Percentiles rank a stretch among this genome's conserved stretches.
phyloP scores from a whole-genome alignment of 2,113 vertebrate genomes.

The Thryonomys swinderianus region DNA sequence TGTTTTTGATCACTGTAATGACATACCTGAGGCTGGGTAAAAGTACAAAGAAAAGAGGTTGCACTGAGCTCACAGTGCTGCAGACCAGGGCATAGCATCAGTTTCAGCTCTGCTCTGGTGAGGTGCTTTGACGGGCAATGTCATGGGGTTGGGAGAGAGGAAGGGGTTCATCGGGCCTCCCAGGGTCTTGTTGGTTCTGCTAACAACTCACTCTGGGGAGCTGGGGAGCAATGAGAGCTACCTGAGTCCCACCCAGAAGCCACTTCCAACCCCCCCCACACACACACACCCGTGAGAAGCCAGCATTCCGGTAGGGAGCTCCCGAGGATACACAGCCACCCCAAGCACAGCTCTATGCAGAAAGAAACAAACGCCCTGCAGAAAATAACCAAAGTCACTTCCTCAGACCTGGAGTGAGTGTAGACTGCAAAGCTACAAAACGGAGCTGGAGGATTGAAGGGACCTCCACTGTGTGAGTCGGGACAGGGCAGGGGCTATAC shows the following conservation, averaged over 20 bases:
- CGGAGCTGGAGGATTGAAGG: no score
- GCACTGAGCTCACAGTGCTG: neutral
- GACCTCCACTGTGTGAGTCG: neutral
- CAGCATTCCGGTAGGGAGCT: neutral
- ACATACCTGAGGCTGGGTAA: neutral
- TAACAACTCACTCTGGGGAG: neutral
- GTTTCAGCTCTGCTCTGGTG: neutral
- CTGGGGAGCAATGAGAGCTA: neutral
- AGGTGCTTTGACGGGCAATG: neutral
- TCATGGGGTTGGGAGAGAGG: neutral
- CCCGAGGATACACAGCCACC: neutral
- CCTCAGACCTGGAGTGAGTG: neutral
- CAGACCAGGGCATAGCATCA: neutral
- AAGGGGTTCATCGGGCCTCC: neutral
- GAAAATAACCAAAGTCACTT: neutral
- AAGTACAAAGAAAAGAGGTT: neutral
- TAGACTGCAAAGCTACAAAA: neutral
- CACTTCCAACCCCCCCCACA: neutral
- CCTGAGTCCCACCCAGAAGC: neutral
- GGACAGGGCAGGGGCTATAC: no score
- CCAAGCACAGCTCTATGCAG: neutral
- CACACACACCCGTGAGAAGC: fast-evolving
- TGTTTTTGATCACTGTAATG: neutral
- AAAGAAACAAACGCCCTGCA: neutral
- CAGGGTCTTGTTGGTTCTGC: neutral